Percentiles rank a stretch among this genome's conserved stretches.
These are phyloP conservation scores for Stenchaetothrips biformis DNA, from an alignment of 2,888 invertebrate species.

Conservation along the genomic window DNA sequence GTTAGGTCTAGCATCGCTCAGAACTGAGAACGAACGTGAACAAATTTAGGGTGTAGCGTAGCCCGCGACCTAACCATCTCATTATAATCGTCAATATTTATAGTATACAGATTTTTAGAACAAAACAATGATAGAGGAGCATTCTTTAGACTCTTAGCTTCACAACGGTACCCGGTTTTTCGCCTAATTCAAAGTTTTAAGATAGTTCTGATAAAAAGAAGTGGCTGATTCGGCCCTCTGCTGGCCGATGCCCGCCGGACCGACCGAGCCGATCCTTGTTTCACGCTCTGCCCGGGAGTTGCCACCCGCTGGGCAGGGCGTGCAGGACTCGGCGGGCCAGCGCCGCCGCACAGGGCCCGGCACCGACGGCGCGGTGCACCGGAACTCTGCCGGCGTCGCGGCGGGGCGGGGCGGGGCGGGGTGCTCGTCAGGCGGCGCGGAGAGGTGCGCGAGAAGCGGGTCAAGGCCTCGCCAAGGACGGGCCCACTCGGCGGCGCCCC, in stretches of 20 bases:
- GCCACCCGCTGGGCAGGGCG: neutral
- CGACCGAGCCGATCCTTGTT: neutral
- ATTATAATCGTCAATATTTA: no score
- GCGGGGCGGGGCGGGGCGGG: slow-evolving; percentile 13
- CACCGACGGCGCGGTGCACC: neutral
- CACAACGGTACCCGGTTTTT: no score
- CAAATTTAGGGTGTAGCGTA: no score
- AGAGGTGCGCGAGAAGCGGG: slow-evolving; percentile 15
- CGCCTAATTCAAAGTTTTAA: no score
- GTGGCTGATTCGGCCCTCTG: no score
- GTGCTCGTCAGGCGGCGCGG: neutral
- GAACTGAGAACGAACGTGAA: no score
- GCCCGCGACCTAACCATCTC: no score
- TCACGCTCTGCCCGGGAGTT: neutral
- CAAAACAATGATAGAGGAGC: no score
- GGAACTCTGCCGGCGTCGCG: neutral
- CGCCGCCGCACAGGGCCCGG: neutral
- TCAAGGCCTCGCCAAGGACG: slow-evolving; percentile 15
- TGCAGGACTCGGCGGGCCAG: neutral
- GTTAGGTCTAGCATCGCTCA: no score
- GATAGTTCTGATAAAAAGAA: no score
- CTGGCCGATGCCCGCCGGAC: neutral
- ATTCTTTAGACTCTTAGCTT: no score
- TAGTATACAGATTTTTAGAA: no score
- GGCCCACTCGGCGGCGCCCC: neutral